Evolutionary conservation across 2,888 invertebrate genomes (phyloP), one percentile per base, ranked within the genome.

Genomic region (Scaptomyza parva): DNA sequence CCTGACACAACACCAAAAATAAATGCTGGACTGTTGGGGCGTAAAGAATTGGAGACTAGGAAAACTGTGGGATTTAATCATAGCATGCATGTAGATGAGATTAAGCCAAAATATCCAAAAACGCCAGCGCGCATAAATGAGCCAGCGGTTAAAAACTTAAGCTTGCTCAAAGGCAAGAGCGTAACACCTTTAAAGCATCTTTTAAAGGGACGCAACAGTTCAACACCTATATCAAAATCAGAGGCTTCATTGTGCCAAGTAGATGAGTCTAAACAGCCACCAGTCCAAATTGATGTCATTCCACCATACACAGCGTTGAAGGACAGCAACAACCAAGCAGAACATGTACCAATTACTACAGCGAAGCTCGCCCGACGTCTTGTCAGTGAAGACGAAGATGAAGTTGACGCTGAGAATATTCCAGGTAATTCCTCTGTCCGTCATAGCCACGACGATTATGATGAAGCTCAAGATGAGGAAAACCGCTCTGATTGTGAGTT

Each of bases 21-120:
- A 7, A 70, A 20, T 33, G 2, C 14, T 7, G 24, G 41, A 14
- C 2, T 44, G 8, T 0, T 60, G 9, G 33, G 40, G 9, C 17
- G 35, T 8, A 20, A 17, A 7, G 35, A 17, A 0, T 26, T 59
- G 1, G 66, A 70, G 4, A 53, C 30, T n/a, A 55, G 22, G 1
- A 69, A 58, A 35, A 17, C 47, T 3, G 90, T 91, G 0, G 62
- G 35, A 2, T 90, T 91, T n/a, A 44, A 53, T 53, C 55, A 58
- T 0, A 55, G 52, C 6, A 45, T 51, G 8, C 44, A 39, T 3
- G 66, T 57, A 3, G 78, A 71, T 3, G 28, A n/a, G 3, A 47
- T 33, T 0, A 89, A 88, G 51, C 66, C 4, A 3, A 67, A 53
- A 20, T 90, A 79, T 67, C 90, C 86, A 4, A 89, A 82, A 63